These are phyloP conservation scores for Ctenomys sociabilis DNA, from an alignment of 2,113 vertebrate genomes.

Conservation along the genomic window DNA sequence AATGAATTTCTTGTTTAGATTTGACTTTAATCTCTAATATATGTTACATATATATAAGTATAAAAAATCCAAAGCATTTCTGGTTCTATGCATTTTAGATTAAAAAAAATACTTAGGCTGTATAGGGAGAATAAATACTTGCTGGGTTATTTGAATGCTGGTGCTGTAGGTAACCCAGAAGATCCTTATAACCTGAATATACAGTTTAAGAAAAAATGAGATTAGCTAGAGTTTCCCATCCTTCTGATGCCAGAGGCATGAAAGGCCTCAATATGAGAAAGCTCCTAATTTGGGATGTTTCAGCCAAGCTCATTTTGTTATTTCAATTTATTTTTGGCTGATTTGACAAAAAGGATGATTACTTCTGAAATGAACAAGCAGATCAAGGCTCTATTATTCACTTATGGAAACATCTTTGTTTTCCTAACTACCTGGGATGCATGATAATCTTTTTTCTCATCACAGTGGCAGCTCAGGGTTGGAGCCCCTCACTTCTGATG, in stretches of 20 bases:
- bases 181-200: neutral
- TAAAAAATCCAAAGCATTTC: neutral
- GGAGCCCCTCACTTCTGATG: slow-evolving; percentile 53
- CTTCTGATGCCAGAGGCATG: neutral
- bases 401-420: slow-evolving; percentile 28
- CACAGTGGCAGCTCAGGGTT: neutral
- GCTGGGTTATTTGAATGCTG: neutral
- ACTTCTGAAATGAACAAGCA: neutral
- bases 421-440: neutral
- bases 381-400: slow-evolving; percentile 39
- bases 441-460: neutral
- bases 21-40: neutral
- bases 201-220: neutral
- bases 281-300: slow-evolving; percentile 30
- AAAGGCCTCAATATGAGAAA: neutral
- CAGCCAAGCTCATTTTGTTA: neutral
- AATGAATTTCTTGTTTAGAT: neutral
- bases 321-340: slow-evolving; percentile 44
- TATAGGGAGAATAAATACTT: neutral
- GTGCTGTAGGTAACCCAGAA: neutral
- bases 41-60: neutral
- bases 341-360: neutral
- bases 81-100: neutral
- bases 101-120: neutral
- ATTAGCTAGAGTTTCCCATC: neutral